Percentiles rank a stretch among this genome's conserved stretches.
Conservation (phyloP, 2,888 invertebrate species). For the Drosophila leonis region DNA sequence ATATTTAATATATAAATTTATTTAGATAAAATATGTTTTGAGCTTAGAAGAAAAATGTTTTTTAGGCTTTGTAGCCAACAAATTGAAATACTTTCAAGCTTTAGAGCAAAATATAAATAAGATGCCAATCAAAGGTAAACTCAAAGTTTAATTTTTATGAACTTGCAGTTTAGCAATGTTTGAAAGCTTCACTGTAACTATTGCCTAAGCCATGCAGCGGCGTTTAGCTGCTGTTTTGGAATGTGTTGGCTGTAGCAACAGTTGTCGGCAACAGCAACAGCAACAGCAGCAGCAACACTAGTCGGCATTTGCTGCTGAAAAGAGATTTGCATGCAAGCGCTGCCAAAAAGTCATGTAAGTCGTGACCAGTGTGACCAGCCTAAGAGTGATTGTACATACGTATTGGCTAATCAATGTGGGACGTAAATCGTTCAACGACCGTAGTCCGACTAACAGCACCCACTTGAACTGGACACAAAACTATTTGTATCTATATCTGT, state of each 20-base stretch:
- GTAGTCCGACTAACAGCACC: slow-evolving; percentile 16
- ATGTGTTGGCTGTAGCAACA: slow-evolving; percentile 21
- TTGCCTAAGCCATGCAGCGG: slow-evolving; percentile 17
- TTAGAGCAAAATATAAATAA: not conserved
- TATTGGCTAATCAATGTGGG: slow-evolving; percentile 35
- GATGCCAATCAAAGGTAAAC: not conserved
- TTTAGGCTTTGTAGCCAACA: no score
- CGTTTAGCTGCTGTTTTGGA: slow-evolving; percentile 22
- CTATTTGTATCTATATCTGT: slow-evolving; percentile 18
- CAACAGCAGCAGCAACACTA: slow-evolving; percentile 28
- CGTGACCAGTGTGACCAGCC: slow-evolving; percentile 51
- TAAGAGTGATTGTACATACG: not conserved
- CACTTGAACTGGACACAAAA: slow-evolving; percentile 14
- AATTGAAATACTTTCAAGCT: no score
- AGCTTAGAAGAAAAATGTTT: no score
- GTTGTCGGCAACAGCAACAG: slow-evolving; percentile 5
- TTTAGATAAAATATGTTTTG: no score
- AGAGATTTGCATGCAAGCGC: slow-evolving; percentile 66
- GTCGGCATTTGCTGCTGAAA: slow-evolving; percentile 46
- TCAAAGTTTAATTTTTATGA: not conserved
- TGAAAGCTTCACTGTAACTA: slow-evolving; percentile 32
- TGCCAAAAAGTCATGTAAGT: slow-evolving; percentile 72
- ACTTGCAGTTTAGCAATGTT: not conserved
- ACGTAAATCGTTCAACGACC: slow-evolving; percentile 55
- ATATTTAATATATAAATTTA: no score